Base-by-base conservation (phyloP, 2,113 vertebrate species). In the Melanerpes formicivorus region DNA sequence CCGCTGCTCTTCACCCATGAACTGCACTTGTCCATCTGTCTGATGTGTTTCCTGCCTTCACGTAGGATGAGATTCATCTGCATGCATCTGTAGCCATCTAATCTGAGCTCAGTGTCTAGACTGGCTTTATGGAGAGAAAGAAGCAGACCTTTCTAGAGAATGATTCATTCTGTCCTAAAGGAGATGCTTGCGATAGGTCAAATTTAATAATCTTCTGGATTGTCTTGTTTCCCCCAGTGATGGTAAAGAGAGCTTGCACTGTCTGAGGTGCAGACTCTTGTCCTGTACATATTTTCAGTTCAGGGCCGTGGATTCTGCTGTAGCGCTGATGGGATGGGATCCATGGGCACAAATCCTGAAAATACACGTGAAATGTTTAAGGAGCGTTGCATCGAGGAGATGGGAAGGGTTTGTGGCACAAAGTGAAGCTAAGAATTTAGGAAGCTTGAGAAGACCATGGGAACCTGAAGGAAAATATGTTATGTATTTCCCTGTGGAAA, bases 81-180 rank as follows among this genome's bases (percentile, higher is more conserved):
- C 80, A 94, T 94, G 93, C 83, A 14, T 90, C 42, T 80, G 54
- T 54, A 67, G 80, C 70, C 58, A 34, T 78, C 69, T 64, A 16
- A 50, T 74, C 85, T 96, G 95, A 96, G 93, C 92, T 96, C 88
- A 95, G 69, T 80, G 95, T 95, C 95, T 96, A 93, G 95, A 95
- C 90, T 90, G 18, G 7, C 65, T 91, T 74, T 75, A 86, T 50
- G 54, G 65, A 69, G 37, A 50, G 85, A 83, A 58, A 75, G 85
- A 30, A 87, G 60, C 62, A 85, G 85, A 80, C 70, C 73, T 95
- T 93, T 91, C 85, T 94, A 40, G 88, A 80, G 67, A 29, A 69
- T 95, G 92, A 95, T 80, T 93, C 76, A 91, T 80, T 91, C 58
- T 44, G 72, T 80, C 90, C 69, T 80, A 22, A 83, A 88, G 88